These are phyloP conservation scores for Aphis gossypii DNA, from an alignment of 1,140 invertebrate species.

Conservation along the genomic window DNA sequence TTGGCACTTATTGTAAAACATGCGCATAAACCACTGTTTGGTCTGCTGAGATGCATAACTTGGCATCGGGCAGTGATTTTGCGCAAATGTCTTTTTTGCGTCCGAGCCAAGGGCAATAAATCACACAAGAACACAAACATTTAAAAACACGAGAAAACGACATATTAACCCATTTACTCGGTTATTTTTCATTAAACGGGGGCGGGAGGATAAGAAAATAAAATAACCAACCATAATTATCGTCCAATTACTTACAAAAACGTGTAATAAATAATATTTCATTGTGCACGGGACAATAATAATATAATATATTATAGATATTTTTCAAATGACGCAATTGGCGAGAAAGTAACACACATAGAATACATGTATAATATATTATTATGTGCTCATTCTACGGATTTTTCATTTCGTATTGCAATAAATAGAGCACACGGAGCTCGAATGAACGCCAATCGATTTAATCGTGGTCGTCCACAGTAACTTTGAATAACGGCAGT, in stretches of 20 bases:
- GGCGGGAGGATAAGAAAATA: not conserved
- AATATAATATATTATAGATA: not conserved
- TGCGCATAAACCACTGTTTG: conserved; percentile 28
- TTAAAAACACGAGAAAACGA: conserved; percentile 44
- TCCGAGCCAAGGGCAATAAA: conserved; percentile 51
- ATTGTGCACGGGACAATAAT: not conserved
- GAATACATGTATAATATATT: not conserved
- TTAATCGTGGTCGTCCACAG: not conserved
- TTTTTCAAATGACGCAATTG: conserved; percentile 16
- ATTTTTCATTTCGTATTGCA: not conserved
- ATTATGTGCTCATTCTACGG: not conserved
- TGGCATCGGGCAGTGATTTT: conserved; percentile 46
- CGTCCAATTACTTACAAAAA: conserved; percentile 43
- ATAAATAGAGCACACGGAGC: not conserved
- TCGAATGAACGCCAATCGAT: not conserved
- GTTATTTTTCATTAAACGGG: conserved; percentile 25
- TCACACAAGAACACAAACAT: conserved; percentile 30
- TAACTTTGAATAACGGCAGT: not conserved
- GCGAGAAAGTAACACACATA: not conserved
- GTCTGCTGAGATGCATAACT: not conserved
- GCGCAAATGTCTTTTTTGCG: conserved; percentile 57
- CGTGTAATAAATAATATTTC: conserved; percentile 37
- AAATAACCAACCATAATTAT: conserved; percentile 18
- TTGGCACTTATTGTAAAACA: conserved; percentile 53
- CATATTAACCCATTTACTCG: conserved; percentile 50